These are phyloP conservation scores for Herpailurus yagouaroundi DNA, from an alignment of 2,113 vertebrate species.

Conservation along the genomic window DNA sequence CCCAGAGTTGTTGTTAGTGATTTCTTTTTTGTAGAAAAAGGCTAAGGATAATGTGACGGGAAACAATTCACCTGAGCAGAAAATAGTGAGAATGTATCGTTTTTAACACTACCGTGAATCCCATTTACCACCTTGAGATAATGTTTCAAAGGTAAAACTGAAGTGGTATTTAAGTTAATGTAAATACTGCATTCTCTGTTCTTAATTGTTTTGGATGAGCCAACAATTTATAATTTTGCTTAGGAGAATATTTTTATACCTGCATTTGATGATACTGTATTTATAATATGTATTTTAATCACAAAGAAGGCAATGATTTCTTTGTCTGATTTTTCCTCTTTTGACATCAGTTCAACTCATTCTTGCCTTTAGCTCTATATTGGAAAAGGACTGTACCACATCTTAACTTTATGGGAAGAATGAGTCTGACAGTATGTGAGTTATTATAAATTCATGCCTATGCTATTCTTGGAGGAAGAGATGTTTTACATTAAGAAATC, in stretches of 20 bases:
- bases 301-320: background rate
- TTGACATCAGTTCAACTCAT: background rate
- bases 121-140: background rate
- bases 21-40: background rate
- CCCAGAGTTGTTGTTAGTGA: background rate
- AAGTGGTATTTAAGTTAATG: background rate
- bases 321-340: conserved; percentile 17
- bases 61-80: background rate
- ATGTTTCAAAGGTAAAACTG: background rate
- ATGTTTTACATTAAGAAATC: background rate
- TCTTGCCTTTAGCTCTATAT: background rate
- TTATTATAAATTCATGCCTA: background rate
- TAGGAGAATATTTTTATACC: background rate
- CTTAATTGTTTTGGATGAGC: background rate
- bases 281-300: background rate
- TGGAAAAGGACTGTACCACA: background rate
- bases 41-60: background rate
- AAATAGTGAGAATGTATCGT: background rate
- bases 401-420: background rate
- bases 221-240: background rate
- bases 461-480: background rate
- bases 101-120: background rate
- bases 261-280: background rate
- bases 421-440: background rate
- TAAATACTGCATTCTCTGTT: background rate